phyloP scores from a whole-genome alignment of 2,113 vertebrate species.

The Ctenodactylus gundi region DNA sequence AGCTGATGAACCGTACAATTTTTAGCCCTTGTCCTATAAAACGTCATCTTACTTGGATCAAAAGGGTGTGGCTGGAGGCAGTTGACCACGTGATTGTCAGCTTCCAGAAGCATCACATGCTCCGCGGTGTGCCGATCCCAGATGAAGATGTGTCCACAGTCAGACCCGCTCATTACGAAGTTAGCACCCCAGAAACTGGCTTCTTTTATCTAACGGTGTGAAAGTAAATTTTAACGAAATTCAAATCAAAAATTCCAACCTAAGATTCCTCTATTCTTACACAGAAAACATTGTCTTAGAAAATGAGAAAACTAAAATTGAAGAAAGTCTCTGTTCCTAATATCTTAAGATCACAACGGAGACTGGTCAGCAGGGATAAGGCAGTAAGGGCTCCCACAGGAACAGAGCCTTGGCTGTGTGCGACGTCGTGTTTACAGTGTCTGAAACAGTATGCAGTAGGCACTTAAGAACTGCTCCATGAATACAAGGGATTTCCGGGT shows the following conservation, averaged over 20 bases:
- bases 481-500: neutral
- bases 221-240: neutral
- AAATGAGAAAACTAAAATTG: neutral
- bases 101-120: conserved; percentile 97
- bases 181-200: conserved; percentile 99
- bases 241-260: conserved; percentile 2
- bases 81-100: conserved; percentile 99
- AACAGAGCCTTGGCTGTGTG: neutral
- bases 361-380: neutral
- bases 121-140: conserved; percentile 98
- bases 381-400: rapidly evolving
- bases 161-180: conserved; percentile 99
- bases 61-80: conserved; percentile 98
- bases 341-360: neutral
- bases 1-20: neutral
- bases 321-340: neutral
- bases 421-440: neutral
- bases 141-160: conserved; percentile 99
- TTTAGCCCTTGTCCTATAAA: neutral
- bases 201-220: conserved; percentile 93
- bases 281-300: neutral
- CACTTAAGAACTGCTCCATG: neutral
- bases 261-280: neutral
- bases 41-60: conserved; percentile 92
- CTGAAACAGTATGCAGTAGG: neutral